A percentile compares a stretch with the other conserved stretches of the same genome.
Evolutionary conservation across 1,140 invertebrate genomes (phyloP).

Genomic region (Orius insidiosus): DNA sequence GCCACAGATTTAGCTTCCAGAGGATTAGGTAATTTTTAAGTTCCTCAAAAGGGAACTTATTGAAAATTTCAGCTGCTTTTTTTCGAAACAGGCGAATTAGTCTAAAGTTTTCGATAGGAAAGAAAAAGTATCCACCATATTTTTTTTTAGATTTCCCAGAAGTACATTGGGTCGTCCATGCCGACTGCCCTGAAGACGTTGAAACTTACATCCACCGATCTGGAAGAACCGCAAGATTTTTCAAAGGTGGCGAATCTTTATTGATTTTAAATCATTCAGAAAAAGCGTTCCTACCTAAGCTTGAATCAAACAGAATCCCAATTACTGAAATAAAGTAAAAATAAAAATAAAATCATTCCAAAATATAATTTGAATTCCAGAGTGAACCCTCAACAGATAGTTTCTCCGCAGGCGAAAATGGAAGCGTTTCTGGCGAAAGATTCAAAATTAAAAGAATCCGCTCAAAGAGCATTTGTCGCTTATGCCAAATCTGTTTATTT

Average conservation of each 20-base stretch:
- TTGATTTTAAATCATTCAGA: slow-evolving; percentile 75
- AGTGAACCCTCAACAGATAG: slow-evolving; percentile 63
- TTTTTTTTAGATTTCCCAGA: slow-evolving; percentile 91
- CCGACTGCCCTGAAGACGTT: slow-evolving; percentile 92
- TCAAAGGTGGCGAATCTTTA: slow-evolving; percentile 69
- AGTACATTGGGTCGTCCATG: slow-evolving; percentile 94
- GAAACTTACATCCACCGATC: slow-evolving; percentile 94
- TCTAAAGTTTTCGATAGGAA: no score
- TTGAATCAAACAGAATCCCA: slow-evolving; percentile 64
- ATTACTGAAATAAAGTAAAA: slow-evolving; percentile 35
- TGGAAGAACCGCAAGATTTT: slow-evolving; percentile 82
- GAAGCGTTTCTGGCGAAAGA: slow-evolving; percentile 65
- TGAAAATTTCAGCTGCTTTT: no score
- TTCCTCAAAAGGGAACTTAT: no score
- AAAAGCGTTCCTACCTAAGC: slow-evolving; percentile 54
- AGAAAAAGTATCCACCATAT: no score
- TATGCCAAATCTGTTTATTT: slow-evolving; percentile 74
- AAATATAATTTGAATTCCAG: slow-evolving; percentile 25
- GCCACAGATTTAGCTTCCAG: slow-evolving; percentile 92
- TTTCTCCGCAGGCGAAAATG: slow-evolving; percentile 63
- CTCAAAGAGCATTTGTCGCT: slow-evolving; percentile 71
- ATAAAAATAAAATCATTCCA: background rate
- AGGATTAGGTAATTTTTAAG: slow-evolving; percentile 53
- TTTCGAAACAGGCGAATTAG: no score
- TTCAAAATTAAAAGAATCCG: slow-evolving; percentile 62